Base-by-base conservation (phyloP, 2,113 vertebrate species). In the Boulengeromyrus knoepffleri region DNA sequence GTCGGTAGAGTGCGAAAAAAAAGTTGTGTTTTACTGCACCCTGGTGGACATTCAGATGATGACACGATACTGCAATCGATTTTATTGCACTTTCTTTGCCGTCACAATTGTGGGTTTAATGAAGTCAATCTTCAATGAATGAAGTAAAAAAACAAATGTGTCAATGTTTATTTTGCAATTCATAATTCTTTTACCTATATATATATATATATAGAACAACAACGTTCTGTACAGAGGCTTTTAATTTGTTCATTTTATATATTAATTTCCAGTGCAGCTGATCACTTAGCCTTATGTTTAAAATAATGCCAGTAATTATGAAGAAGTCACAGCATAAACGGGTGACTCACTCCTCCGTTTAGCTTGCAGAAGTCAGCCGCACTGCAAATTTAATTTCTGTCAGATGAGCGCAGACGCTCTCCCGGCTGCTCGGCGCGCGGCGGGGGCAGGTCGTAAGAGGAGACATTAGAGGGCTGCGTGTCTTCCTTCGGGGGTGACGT, bases 401-500 rank as follows among this genome's bases (percentile, higher is more conserved):
- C 36, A 19, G 39, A 80, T 80, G 36, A 80, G 36, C 5, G 74
- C 13, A 1, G 74, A 42, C n/a, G 74, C 15, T 42, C 10, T 80
- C 31, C 15, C 2, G 15, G 13, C 13, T 80, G 13, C 70, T 77
- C 15, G 13, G 24, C 36, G 3, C 70, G 0, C 36, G 6, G 36
- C 74, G 17, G 74, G 74, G 36, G 17, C 74, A 42, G 74, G 39
- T 80, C 1, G 74, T 80, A 42, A 80, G 74, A 24, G 45, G 45
- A 46, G 9, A 46, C 21, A 24, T 85, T 85, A 46, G 45, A 85
- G 39, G 45, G 21, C 83, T 47, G 19, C 17, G 19, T 84, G 19
- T n/a, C n/a, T 89, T 89, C 52, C 8, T 62, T 31, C 3, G 53
- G 31, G 24, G 80, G 39, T 1, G 77, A 89, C 93, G 96, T 96